Base-by-base conservation (phyloP, 2,888 invertebrate species). In the Drosophila ochracea region DNA sequence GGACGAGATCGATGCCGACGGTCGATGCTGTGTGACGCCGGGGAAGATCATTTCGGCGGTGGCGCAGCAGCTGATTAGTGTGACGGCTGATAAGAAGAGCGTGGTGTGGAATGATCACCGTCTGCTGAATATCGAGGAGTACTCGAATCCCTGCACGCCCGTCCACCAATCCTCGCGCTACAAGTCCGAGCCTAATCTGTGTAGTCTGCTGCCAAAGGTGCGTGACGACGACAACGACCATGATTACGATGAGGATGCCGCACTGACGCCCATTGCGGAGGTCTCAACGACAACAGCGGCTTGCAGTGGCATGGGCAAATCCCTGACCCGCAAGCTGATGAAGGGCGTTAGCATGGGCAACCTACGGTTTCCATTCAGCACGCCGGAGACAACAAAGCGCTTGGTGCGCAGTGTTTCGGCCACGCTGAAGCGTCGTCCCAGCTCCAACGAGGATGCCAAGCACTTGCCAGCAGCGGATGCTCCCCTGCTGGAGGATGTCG, bases 271-370 rank as follows among this genome's bases (percentile, higher is more conserved):
- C 4, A 82, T 85, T 49, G 67, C 77, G 25, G 82, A 77, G 61
- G 80, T 78, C 11, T 68, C 76, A 6, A 60, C 70, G 7, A 57
- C 78, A n/a, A 66, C 70, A 52, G 52, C 76, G 3, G 61, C 57
- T 0, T 74, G 30, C 62, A 67, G 73, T 35, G 68, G 69, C 67
- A 64, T 82, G 77, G 76, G 88, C 47, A 88, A 87, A 61, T 90
- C 86, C 0, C 70, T 92, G 7, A 91, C 92, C 7, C 89, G 91
- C 9, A 92, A 92, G 62, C 76, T 93, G 37, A 91, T 93, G 73
- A 93, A 93, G 67, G 93, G 93, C 16, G 92, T 93, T 4, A 93
- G 93, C 78, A 93, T 93, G 92, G 92, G 92, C 5, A 93, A 93
- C 75, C 80, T 93, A 25, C 91, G 90, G 30, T 91, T 92, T 72